Evolutionary conservation across 2,797 vertebrate genomes (phyloP).

Genomic region (Alca torda): DNA sequence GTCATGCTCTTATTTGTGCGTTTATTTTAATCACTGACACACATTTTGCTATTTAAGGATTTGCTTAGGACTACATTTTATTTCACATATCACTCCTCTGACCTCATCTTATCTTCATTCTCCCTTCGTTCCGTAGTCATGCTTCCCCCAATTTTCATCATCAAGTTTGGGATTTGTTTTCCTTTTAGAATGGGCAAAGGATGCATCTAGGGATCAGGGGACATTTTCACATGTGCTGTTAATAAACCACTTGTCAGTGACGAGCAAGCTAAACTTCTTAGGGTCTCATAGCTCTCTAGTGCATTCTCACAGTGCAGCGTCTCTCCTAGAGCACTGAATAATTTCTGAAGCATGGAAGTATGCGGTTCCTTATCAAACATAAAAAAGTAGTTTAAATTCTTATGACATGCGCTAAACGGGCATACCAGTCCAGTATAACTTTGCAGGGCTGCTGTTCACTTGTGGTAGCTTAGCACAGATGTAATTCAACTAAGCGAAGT

Average conservation of each 20-base stretch:
- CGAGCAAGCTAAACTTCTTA: not conserved
- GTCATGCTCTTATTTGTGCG: not conserved
- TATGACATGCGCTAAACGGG: not conserved
- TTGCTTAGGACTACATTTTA: not conserved
- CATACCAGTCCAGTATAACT: not conserved
- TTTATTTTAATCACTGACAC: not conserved
- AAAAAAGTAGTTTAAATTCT: not conserved
- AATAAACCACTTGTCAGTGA: not conserved
- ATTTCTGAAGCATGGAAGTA: not conserved
- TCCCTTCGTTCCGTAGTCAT: not conserved
- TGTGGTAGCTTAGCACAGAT: not conserved
- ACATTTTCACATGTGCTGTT: not conserved
- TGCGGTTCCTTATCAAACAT: not conserved
- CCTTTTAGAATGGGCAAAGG: not conserved
- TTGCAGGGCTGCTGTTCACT: not conserved
- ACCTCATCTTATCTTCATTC: not conserved
- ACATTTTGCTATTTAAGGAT: not conserved
- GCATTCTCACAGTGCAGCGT: not conserved
- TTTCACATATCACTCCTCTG: not conserved
- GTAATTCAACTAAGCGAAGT: not conserved
- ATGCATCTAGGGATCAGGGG: fast-evolving
- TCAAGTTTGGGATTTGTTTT: not conserved
- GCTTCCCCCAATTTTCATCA: not conserved
- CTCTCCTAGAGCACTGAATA: not conserved
- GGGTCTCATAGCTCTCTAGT: not conserved